Percentiles rank a stretch among this genome's conserved stretches.
Evolutionary conservation across 2,113 vertebrate genomes (phyloP).

Genomic region (Rutilus rutilus): DNA sequence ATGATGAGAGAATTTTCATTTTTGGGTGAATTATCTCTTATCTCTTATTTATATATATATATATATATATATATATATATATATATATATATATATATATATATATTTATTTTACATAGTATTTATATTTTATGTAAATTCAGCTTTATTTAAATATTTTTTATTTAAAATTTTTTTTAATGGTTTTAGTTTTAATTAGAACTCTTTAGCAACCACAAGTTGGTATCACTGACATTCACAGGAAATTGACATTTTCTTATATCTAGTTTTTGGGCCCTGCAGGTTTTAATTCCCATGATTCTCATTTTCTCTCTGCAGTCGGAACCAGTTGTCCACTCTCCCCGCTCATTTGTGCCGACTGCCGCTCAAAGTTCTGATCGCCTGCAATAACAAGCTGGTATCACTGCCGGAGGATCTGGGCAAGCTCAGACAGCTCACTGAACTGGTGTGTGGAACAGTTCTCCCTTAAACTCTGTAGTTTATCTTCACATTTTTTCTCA

Average conservation of each 20-base stretch:
- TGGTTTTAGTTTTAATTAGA: neutral
- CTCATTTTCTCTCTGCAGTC: constrained; percentile 74
- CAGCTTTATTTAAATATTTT: no score
- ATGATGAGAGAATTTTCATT: neutral
- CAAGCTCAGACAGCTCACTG: constrained; percentile 87
- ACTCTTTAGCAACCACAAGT: neutral
- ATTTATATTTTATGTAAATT: no score
- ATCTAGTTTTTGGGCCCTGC: neutral
- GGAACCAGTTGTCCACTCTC: constrained; percentile 92
- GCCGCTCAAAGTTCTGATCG: constrained; percentile 94
- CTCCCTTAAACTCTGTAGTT: neutral
- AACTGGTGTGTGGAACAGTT: constrained; percentile 83
- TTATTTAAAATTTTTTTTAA: neutral
- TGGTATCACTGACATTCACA: neutral
- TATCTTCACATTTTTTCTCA: neutral
- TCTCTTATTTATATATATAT: no score
- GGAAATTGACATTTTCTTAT: neutral
- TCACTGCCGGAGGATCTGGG: constrained; percentile 94
- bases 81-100: no score
- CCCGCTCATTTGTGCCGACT: constrained; percentile 88
- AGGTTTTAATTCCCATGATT: neutral
- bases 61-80: no score
- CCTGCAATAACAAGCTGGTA: constrained; percentile 95
- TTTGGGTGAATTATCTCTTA: neutral
- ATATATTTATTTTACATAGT: no score